Conservation (phyloP, 2,797 vertebrate genomes). For the Rhincodon typus region DNA sequence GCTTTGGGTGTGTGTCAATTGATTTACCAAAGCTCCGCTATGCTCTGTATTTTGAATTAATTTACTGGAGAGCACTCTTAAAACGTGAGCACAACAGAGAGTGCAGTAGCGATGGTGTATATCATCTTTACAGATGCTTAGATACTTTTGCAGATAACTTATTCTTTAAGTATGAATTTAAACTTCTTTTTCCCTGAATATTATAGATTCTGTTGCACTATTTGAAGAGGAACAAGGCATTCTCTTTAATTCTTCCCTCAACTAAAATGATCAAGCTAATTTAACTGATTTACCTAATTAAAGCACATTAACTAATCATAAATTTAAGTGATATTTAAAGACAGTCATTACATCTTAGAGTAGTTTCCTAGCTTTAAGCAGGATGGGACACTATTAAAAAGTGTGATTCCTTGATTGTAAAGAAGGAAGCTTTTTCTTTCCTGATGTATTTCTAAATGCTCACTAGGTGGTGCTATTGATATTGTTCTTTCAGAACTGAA, state of each 20-base stretch:
- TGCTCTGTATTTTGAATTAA: background rate
- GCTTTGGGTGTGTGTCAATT: background rate
- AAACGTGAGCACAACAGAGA: background rate
- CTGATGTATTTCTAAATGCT: background rate
- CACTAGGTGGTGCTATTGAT: constrained; percentile 24
- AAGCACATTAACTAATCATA: too few relatives aligned
- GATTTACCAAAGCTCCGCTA: background rate
- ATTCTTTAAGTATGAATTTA: background rate
- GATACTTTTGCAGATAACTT: too few relatives aligned
- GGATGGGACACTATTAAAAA: background rate
- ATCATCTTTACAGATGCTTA: background rate
- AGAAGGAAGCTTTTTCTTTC: background rate
- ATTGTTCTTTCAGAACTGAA: background rate
- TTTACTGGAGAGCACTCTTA: background rate
- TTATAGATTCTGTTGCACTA: background rate
- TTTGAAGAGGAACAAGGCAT: background rate
- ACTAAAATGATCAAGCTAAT: background rate
- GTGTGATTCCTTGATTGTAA: background rate
- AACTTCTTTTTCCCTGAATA: background rate
- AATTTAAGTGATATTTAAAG: too few relatives aligned
- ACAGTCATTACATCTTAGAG: background rate
- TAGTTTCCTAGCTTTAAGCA: background rate
- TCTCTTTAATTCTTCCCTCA: background rate
- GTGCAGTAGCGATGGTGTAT: background rate
- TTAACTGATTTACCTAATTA: background rate